A percentile compares a stretch with the other conserved stretches of the same genome.
These are phyloP conservation scores for Ennomos erosarius DNA, from an alignment of 2,888 invertebrate genomes.

Conservation along the genomic window DNA sequence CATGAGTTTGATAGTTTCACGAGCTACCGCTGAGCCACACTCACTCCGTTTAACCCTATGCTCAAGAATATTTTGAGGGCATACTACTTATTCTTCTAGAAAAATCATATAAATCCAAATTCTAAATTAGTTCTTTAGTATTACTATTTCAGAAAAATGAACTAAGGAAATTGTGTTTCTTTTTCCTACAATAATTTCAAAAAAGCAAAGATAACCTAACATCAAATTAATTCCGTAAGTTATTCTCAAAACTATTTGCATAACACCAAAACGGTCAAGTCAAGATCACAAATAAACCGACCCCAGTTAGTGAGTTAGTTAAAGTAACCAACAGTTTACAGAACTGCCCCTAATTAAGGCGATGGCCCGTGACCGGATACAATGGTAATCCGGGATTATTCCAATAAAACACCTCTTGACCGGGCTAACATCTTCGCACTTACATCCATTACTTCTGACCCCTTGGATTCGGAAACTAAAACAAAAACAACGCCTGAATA, in stretches of 20 bases:
- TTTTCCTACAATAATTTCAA: no score
- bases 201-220: no score
- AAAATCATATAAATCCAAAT: no score
- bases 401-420: constrained; percentile 81
- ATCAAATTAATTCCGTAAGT: no score
- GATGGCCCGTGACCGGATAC: constrained; percentile 74
- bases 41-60: no score
- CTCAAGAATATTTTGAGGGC: no score
- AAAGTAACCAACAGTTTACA: constrained; percentile 57
- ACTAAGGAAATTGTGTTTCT: no score
- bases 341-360: constrained; percentile 78
- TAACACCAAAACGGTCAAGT: constrained; percentile 40
- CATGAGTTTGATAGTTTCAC: no score
- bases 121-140: neutral
- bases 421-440: constrained; percentile 52
- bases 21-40: no score
- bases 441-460: constrained; percentile 38
- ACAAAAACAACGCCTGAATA: constrained; percentile 24
- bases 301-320: constrained; percentile 50
- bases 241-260: constrained; percentile 27
- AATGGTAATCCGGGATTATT: constrained; percentile 79
- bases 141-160: neutral
- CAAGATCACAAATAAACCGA: constrained; percentile 50
- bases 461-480: constrained; percentile 27
- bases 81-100: no score